Base-by-base conservation (phyloP, 2,797 vertebrate species). In the Catharus ustulatus region DNA sequence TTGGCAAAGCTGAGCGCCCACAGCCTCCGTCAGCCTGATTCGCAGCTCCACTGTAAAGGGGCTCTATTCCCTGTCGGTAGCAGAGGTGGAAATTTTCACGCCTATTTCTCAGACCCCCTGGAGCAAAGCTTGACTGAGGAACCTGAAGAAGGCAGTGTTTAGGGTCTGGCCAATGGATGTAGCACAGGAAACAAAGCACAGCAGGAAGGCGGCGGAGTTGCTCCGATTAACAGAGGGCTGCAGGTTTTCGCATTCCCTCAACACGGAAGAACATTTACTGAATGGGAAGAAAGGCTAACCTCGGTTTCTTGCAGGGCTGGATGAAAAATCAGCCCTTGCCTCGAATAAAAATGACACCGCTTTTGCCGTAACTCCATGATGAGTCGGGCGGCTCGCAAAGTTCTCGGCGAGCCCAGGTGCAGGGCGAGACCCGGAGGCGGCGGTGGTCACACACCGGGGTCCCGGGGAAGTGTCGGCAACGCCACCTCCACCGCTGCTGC, bases 131-230 rank as follows among this genome's bases (percentile, higher is more conserved):
- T 15, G 34, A 16, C 67, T 9, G 38, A 46, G 46, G 23, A 75
- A 38, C 30, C 51, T 17, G 72, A 23, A 26, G 57, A 71, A 76
- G 30, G 66, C 81, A 24, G 52, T 4, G 32, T 22, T 71, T 12
- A 51, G 58, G 18, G 7, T 67, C 30, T 8, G 76, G 36, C 48
- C 69, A 74, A 71, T 17, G 77, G 5, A 11, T 3, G 49, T 66
- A 63, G 69, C 54, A 6, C 20, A 68, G 62, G 74, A 74, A 71
- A 95, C 89, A 94, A 95, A 96, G 93, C 69, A 10, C 18, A 54
- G 54, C 94, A 89, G 89, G 84, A 89, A 89, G 93, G 81, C 84
- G 94, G 95, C 87, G 11, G 89, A 78, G 77, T 75, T 68, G 89
- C 74, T 64, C 81, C 32, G 29, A 27, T 42, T 45, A 80, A 71